Evolutionary conservation across 2,888 invertebrate species (phyloP), one percentile per base, ranked within the genome.

Genomic region (Chamaedrilus cognettii): DNA sequence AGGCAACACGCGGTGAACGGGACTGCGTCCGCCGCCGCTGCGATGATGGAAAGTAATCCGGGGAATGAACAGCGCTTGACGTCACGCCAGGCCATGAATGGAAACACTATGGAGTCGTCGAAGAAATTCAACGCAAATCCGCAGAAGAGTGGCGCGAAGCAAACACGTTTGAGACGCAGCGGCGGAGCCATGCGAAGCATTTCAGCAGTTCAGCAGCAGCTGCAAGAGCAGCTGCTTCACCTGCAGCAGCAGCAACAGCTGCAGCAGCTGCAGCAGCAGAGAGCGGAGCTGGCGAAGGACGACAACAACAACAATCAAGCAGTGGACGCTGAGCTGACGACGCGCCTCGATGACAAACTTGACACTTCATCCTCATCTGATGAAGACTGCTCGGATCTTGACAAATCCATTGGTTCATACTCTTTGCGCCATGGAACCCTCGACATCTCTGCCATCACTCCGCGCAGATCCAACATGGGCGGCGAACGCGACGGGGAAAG

Each of bases 281-380:
- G 11, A 15, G 42, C 42, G 19, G 11, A 15, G 34, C 5, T 26
- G 15, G 32, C 28, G 23, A 57, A 65, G 31, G 65, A 66, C 55
- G 65, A 59, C 11, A 67, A 58, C 65, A 65, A 67, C 34, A 65
- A 67, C 65, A 51, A 63, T 42, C 33, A 30, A 59, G 50, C 33
- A 32, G 56, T 52, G 51, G 67, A 58, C 23, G 64, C 32, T 32
- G 59, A 58, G 26, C 19, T 42, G 42, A 42, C 11, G 11, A 42
- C 42, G 11, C 11, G 19, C 19, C 11, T 15, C 19, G 42, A 42
- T 42, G 42, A 42, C 19, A n/a, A n/a, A n/a, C n/a, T n/a, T n/a
- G n/a, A n/a, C n/a, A n/a, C n/a, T n/a, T n/a, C n/a, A n/a, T n/a
- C n/a, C n/a, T n/a, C n/a, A n/a, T n/a, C n/a, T n/a, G 42, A 42